Evolutionary conservation across 2,797 vertebrate genomes (phyloP), one percentile per base, ranked within the genome.

Genomic region (Chaunax sp.): DNA sequence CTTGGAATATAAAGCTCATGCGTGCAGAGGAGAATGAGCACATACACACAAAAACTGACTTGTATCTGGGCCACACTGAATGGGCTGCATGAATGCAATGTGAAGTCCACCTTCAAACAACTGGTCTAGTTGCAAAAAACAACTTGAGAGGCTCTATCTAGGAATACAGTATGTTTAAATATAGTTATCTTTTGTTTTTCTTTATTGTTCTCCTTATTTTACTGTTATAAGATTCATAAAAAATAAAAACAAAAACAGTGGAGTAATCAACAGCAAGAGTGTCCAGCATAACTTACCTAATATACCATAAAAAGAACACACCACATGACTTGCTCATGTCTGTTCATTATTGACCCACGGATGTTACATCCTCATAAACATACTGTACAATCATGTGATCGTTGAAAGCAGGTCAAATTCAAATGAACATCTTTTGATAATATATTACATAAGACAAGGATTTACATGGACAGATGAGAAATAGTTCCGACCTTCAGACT

Each of bases 321-420:
- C 5, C 75, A 71, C 50, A 71, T 69, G 64, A 70, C 30, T 3
- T 5, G 43, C 44, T 38, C 58, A 41, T 53, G 2, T 62, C 56
- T 41, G 11, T 64, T 19, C 26, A 72, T 47, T 50, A 64, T 23
- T 44, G 13, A 20, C 20, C 26, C 13, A 13, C 35, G 41, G 26
- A 70, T 65, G 45, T 50, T 33, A 56, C 41, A 12, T 37, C 3
- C 19, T 3, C 9, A 3, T 2, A 22, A 7, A 20, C 9, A 23
- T 5, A 55, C 55, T 80, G n/a, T n/a, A n/a, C n/a, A n/a, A n/a
- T n/a, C 68, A 81, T 55, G 44, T 78, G 73, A 74, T 68, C 30
- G 15, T 40, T 53, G 16, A 57, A 37, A 67, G 19, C 1, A 23
- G 38, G 25, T 14, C 10, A 52, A 54, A 64, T 64, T 63, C 43